Percentiles rank a stretch among this genome's conserved stretches.
Conservation (phyloP, 2,113 vertebrate genomes). For the Nibea albiflora region DNA sequence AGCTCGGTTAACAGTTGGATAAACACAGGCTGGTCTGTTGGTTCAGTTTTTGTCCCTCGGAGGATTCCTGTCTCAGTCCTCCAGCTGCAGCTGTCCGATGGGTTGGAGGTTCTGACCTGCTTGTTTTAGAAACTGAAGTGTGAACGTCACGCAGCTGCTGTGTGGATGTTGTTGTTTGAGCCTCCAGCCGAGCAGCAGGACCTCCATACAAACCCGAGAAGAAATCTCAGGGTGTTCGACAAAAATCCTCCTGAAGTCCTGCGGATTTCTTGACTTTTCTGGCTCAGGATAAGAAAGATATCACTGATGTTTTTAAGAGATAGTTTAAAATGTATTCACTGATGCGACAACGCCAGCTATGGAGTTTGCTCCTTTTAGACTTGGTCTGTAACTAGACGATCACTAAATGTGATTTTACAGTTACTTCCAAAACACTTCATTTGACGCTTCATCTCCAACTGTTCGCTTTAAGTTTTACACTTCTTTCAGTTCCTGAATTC, state of each 20-base stretch:
- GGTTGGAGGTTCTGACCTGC: constrained; percentile 2
- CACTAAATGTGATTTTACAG: no score
- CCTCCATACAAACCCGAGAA: background rate
- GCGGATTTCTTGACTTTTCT: background rate
- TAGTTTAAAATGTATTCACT: no score
- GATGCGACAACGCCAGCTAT: no score
- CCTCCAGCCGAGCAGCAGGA: background rate
- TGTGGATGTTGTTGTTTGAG: background rate
- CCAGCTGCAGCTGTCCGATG: constrained; percentile 33
- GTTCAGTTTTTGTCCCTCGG: constrained; percentile 12
- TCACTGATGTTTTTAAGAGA: no score
- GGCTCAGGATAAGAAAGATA: background rate
- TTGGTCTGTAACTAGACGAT: no score
- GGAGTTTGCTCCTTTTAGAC: no score
- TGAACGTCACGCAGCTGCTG: constrained; percentile 20
- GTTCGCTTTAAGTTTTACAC: background rate
- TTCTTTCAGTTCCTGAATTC: background rate
- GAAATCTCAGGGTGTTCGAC: background rate
- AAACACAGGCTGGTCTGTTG: constrained; percentile 29
- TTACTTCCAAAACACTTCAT: no score
- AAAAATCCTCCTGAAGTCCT: background rate
- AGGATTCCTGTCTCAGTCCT: constrained; percentile 9
- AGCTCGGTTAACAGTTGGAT: constrained; percentile 35
- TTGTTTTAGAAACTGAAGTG: constrained; percentile 15
- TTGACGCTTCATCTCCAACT: background rate